Evolutionary conservation across 2,888 invertebrate species (phyloP), one percentile per base, ranked within the genome.

Genomic region (Gryllus longicercus): DNA sequence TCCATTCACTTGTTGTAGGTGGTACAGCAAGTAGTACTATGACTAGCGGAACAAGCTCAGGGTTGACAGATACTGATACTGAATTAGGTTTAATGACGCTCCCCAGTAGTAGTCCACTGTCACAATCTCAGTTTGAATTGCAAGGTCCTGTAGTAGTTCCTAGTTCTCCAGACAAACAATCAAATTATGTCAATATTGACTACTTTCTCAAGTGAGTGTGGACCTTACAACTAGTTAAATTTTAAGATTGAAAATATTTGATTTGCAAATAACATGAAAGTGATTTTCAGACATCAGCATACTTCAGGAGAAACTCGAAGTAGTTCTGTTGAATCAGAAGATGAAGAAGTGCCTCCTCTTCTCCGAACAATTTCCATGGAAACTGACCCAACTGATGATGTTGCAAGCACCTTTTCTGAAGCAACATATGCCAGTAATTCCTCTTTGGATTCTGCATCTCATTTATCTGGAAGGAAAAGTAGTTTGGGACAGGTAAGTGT

Each of bases 171-270:
- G 82, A 83, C 80, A 83, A 84, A 63, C 83, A 93, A 83, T 94
- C 95, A 83, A 96, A 96, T 88, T 96, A 96, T 88, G 96, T 96
- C 87, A 96, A 96, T 88, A 96, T 96, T 88, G 96, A 96, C 88
- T 96, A 95, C 87, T 96, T 96, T 85, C 92, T 96, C 87, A 93
- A 93, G 94, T 94, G 87, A 89, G 92, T 89, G 38, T 38, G 8
- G 5, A 82, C 81, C 78, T 81, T 49, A 23, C n/a, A 38, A 49
- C 21, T 51, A 25, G 12, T 79, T 76, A 51, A 18, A 51, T 25
- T 74, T 63, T 18, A 11, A 77, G 16, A 75, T 78, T 12, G 23
- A 76, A 50, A 74, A n/a, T 50, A 76, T 81, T 38, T 49, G 78
- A 11, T n/a, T 18, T 82, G 14, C 11, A 38, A 38, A 38, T 38